Percentiles rank a stretch among this genome's conserved stretches.
Evolutionary conservation across 2,797 vertebrate species (phyloP).

Genomic region (Pipistrellus pygmaeus): DNA sequence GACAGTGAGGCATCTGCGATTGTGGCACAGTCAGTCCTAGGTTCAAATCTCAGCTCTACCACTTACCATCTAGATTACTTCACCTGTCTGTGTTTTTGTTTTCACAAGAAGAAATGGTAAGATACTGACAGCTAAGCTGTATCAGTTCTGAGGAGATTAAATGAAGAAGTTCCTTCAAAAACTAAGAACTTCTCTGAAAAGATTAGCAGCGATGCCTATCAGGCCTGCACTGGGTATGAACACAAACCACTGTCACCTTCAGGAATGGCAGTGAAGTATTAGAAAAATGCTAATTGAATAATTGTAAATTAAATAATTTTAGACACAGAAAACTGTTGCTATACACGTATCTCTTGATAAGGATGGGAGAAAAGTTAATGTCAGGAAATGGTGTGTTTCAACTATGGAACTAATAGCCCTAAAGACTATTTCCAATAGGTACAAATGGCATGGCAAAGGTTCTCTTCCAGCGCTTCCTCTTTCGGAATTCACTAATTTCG

Average conservation of each 20-base stretch:
- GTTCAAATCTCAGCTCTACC: not conserved
- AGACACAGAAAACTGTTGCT: not conserved
- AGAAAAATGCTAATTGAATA: not conserved
- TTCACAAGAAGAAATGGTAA: slow-evolving; percentile 13
- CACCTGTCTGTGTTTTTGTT: not conserved
- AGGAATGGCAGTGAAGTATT: fast-evolving
- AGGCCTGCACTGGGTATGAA: not conserved
- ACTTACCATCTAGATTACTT: not conserved
- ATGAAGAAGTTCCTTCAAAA: not conserved
- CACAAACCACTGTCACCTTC: not conserved
- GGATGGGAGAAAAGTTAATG: not conserved
- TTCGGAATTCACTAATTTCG: not conserved
- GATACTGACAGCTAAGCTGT: not conserved
- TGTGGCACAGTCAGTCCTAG: not conserved
- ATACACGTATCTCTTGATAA: not conserved
- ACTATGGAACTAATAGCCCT: not conserved
- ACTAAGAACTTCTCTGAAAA: not conserved
- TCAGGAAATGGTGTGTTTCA: not conserved
- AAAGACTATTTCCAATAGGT: not conserved
- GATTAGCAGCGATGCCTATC: not conserved
- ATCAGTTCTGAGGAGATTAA: not conserved
- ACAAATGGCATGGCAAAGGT: not conserved
- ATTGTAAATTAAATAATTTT: not conserved
- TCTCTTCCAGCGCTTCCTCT: not conserved
- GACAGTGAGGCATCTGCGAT: fast-evolving